Base-by-base conservation (phyloP, 2,797 vertebrate species). In the Sebastes itinus region DNA sequence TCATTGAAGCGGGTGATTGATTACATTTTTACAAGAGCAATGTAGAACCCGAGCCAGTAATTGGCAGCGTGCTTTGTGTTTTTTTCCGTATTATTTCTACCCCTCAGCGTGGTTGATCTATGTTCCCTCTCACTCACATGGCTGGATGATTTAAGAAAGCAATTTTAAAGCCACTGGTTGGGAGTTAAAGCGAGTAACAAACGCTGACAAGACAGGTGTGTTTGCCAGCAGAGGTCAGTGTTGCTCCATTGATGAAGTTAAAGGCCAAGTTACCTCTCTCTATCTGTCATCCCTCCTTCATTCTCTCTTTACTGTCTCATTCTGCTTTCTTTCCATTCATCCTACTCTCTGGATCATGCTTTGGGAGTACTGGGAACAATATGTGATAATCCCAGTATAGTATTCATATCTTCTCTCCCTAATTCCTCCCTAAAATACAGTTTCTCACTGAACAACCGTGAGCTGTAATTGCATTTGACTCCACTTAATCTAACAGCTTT, bases 141-240 rank as follows among this genome's bases (percentile, higher is more conserved):
- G 67, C 18, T 46, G 38, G 77, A 84, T 90, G 89, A 94, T 90
- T 93, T 89, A 90, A 88, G 79, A 88, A 92, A 90, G 91, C 89
- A 87, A 82, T 92, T 89, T 88, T 82, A 65, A 91, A 90, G 82
- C 77, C 66, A 54, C 71, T 62, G 56, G 27, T 67, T 74, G 59
- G 20, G 82, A 67, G 64, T 73, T 63, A 12, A 42, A 61, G 61
- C 6, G 23, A 10, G 35, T 1, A 13, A 70, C 61, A 58, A 68
- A 65, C 65, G 18, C 5, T 4, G 46, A 30, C 42, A 38, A 52
- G 20, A 56, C n/a, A n/a, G 69, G 2, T 1, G 62, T 2, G 16
- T 32, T 73, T 1, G 82, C 96, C 98, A 95, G 97, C 95, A 98
- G 98, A 96, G 97, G 96, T 97, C 97, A 98, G 96, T 96, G 93